phyloP scores from a whole-genome alignment of 2,797 vertebrate species.

The Austrolebias charrua region DNA sequence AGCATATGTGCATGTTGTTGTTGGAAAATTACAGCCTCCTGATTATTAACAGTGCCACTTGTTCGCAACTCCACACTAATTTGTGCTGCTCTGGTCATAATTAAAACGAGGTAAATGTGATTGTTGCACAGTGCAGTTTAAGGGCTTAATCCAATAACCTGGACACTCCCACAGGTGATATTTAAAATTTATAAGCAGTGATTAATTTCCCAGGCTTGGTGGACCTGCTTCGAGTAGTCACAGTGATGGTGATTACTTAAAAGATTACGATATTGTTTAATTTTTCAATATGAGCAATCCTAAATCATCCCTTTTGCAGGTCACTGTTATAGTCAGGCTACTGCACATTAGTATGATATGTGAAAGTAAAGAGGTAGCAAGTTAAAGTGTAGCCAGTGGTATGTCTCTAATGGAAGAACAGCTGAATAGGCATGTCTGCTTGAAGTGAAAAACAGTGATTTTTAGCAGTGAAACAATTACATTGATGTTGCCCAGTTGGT shows the following conservation, averaged over 20 bases:
- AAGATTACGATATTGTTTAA: neutral
- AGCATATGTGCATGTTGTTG: neutral
- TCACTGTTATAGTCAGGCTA: neutral
- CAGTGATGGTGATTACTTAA: neutral
- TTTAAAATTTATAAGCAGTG: neutral
- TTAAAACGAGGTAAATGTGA: neutral
- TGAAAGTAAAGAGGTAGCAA: neutral
- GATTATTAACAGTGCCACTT: neutral
- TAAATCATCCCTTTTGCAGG: neutral
- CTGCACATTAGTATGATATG: neutral
- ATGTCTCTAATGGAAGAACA: neutral
- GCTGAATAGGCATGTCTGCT: no score
- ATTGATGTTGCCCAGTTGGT: no score
- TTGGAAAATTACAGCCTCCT: neutral
- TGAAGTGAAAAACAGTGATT: no score
- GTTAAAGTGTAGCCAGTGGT: neutral
- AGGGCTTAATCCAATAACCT: neutral
- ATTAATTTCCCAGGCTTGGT: neutral
- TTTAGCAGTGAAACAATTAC: no score
- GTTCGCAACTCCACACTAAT: neutral
- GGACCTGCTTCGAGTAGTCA: neutral
- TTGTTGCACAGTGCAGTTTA: neutral
- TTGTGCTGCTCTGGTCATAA: neutral
- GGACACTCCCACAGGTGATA: neutral
- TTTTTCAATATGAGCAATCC: neutral